Conservation (phyloP, 2,113 vertebrate species). For the Gila orcuttii region DNA sequence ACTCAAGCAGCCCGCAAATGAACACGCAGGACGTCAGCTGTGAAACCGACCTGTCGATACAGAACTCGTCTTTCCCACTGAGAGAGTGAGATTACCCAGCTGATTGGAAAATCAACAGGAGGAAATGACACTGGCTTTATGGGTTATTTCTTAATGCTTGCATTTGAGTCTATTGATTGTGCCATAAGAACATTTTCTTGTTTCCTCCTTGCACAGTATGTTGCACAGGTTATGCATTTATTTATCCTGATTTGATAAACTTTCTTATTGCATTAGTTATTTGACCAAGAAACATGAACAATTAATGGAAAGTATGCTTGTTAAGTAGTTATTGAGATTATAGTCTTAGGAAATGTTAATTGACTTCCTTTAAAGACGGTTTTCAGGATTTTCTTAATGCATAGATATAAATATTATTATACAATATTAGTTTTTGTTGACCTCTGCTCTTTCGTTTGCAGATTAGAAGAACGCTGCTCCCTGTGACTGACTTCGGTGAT, state of each 20-base stretch:
- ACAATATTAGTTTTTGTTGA: slow-evolving; percentile 14
- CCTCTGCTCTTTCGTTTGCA: slow-evolving; percentile 58
- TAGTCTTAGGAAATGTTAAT: no score
- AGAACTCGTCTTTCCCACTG: slow-evolving; percentile 30
- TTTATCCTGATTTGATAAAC: background rate
- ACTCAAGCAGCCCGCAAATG: slow-evolving; percentile 38
- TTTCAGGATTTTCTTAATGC: background rate
- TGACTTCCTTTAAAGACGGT: background rate
- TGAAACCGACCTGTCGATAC: slow-evolving; percentile 61
- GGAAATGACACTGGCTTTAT: slow-evolving; percentile 48
- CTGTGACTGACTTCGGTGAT: slow-evolving; percentile 44
- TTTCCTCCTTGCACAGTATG: background rate
- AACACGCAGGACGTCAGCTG: slow-evolving; percentile 54
- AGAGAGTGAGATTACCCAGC: slow-evolving; percentile 51
- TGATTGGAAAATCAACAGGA: slow-evolving; percentile 55
- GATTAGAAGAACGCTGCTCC: slow-evolving; percentile 45
- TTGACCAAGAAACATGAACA: background rate
- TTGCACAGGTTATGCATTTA: background rate
- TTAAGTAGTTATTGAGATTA: no score
- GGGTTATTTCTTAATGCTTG: slow-evolving; percentile 44
- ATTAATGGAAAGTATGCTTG: no score
- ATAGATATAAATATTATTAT: background rate
- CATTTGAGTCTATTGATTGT: slow-evolving; percentile 35
- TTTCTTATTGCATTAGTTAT: background rate
- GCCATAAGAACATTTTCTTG: background rate